A percentile compares a stretch with the other conserved stretches of the same genome.
phyloP scores from a whole-genome alignment of 2,888 invertebrate genomes.

The Metallyticus violacea region DNA sequence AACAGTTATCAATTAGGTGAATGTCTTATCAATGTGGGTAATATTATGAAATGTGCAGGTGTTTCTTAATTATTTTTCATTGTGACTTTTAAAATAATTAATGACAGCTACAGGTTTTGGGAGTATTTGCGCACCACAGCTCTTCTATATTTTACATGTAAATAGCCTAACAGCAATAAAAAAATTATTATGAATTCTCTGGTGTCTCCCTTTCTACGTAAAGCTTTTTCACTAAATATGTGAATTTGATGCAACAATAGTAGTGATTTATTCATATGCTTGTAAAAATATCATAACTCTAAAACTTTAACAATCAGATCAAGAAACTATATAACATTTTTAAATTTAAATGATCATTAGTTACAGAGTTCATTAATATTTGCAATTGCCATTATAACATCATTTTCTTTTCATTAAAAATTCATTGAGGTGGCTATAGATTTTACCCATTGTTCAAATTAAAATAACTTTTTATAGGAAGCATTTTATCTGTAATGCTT shows the following conservation, averaged over 20 bases:
- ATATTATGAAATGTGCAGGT: background rate
- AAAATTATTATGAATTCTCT: background rate
- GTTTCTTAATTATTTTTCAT: background rate
- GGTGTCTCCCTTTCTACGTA: background rate
- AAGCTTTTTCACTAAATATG: background rate
- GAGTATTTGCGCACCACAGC: background rate
- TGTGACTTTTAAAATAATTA: background rate
- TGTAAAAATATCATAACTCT: background rate
- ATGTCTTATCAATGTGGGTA: background rate
- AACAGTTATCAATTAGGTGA: background rate
- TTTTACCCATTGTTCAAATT: background rate
- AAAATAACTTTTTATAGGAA: background rate
- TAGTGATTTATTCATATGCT: background rate
- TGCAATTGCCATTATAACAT: background rate
- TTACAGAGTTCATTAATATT: background rate
- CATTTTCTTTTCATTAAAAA: background rate
- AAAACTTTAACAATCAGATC: background rate
- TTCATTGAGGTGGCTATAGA: background rate
- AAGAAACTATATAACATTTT: background rate
- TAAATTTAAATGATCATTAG: background rate
- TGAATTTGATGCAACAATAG: background rate
- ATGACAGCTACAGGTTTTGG: background rate
- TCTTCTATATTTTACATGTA: background rate
- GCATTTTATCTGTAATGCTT: background rate
- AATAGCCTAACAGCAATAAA: background rate